Percentiles rank a stretch among this genome's conserved stretches.
Conservation (phyloP, 2,797 vertebrate species). For the Ibycter americanus region DNA sequence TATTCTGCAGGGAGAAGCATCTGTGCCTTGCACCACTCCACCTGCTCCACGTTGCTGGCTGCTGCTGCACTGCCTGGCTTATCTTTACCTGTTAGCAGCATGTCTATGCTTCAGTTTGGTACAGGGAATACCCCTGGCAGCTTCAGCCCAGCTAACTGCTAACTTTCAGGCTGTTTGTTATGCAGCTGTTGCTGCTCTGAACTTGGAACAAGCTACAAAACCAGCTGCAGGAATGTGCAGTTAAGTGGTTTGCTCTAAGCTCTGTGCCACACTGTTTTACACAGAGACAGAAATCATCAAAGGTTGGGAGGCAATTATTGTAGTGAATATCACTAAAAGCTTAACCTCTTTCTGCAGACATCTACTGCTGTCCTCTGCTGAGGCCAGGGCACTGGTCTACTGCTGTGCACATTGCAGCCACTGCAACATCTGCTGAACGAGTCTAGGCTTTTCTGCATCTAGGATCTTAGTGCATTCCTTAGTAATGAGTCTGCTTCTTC, state of each 20-base stretch:
- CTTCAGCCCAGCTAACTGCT: neutral
- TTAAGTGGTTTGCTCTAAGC: neutral
- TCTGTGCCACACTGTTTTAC: accelerated
- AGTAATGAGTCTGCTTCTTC: neutral
- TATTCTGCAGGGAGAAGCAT: neutral
- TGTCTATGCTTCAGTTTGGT: neutral
- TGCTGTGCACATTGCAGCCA: neutral
- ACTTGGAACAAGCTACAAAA: neutral
- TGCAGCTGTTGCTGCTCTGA: neutral
- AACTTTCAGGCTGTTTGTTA: neutral
- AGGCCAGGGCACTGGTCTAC: neutral
- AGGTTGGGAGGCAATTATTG: neutral
- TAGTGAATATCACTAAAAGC: neutral
- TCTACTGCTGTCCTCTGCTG: neutral
- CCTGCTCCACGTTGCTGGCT: neutral
- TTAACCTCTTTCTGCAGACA: neutral
- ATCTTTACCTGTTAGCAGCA: no score
- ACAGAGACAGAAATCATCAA: neutral
- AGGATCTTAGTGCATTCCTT: neutral
- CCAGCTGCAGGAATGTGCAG: accelerated
- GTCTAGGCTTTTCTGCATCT: neutral
- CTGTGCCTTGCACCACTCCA: neutral
- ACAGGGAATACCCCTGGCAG: accelerated
- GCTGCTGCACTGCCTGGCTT: neutral
- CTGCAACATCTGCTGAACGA: neutral